phyloP scores from a whole-genome alignment of 2,888 invertebrate genomes.

The Agrochola lychnidis region DNA sequence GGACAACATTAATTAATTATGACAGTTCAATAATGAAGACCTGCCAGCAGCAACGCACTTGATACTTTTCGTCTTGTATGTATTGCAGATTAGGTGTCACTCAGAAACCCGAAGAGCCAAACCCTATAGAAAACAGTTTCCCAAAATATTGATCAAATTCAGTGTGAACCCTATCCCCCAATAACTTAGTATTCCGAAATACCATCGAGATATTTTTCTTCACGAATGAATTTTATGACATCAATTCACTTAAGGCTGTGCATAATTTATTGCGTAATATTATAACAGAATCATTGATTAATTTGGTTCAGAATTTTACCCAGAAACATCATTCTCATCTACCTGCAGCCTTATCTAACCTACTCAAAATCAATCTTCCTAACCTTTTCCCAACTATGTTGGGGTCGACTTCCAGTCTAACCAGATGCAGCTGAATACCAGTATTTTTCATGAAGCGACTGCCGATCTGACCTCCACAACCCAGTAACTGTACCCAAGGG shows the following conservation, averaged over 20 bases:
- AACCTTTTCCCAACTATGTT: no score
- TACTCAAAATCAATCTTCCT: no score
- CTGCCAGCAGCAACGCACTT: background rate
- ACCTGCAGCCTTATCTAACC: background rate
- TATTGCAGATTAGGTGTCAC: background rate
- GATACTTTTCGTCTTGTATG: background rate
- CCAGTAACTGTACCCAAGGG: no score
- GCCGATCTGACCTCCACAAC: no score
- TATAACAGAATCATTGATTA: conserved; percentile 1
- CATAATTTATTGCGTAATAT: conserved; percentile 40
- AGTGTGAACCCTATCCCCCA: conserved; percentile 34
- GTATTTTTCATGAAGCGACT: no score
- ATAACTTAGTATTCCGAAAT: conserved; percentile 49
- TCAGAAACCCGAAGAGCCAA: background rate
- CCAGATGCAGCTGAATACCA: no score
- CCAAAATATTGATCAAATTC: background rate
- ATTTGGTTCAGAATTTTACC: background rate
- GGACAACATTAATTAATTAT: background rate
- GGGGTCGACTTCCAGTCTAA: no score
- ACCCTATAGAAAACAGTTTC: background rate
- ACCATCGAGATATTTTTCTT: conserved; percentile 51
- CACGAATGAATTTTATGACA: conserved; percentile 56
- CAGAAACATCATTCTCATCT: background rate
- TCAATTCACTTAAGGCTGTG: conserved; percentile 49
- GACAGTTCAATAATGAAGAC: background rate